Conservation (phyloP, 1,140 invertebrate species). For the Cardiocondyla obscurior region DNA sequence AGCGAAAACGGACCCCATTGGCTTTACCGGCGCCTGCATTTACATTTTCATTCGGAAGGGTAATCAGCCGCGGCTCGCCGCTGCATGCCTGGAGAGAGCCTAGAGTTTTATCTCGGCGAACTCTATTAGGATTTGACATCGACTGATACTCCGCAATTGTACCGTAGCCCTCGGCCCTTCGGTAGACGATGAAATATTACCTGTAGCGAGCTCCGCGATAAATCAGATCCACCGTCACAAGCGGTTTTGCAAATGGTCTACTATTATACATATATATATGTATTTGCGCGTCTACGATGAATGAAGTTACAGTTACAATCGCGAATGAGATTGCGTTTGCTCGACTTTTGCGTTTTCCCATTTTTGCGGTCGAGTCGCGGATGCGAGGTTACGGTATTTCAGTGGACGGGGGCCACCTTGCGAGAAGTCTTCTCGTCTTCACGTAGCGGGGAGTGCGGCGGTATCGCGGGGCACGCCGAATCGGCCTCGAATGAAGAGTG, state of each 20-base stretch:
- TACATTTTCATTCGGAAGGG: constrained; percentile 18
- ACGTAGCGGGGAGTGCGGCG: background rate
- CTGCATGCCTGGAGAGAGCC: background rate
- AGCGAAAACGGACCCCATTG: constrained; percentile 5
- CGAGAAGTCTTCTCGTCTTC: background rate
- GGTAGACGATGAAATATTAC: constrained; percentile 31
- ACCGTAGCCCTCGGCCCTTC: background rate
- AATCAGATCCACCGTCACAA: background rate
- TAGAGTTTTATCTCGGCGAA: constrained; percentile 17
- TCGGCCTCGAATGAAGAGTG: constrained; percentile 45
- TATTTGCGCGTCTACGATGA: too few species aligned
- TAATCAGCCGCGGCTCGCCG: constrained; percentile 12
- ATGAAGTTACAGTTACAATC: background rate
- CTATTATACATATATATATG: background rate
- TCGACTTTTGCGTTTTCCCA: too few species aligned
- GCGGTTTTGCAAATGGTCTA: background rate
- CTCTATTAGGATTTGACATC: constrained; percentile 28
- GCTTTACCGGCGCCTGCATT: background rate
- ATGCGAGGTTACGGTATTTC: background rate
- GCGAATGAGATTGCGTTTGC: too few species aligned
- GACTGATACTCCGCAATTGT: constrained; percentile 25
- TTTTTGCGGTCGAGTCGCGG: background rate
- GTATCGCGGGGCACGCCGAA: constrained; percentile 16
- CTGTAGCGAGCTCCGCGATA: background rate
- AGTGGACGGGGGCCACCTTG: background rate